Evolutionary conservation across 2,113 vertebrate genomes (phyloP), one percentile per base, ranked within the genome.

Genomic region (Colius striatus): DNA sequence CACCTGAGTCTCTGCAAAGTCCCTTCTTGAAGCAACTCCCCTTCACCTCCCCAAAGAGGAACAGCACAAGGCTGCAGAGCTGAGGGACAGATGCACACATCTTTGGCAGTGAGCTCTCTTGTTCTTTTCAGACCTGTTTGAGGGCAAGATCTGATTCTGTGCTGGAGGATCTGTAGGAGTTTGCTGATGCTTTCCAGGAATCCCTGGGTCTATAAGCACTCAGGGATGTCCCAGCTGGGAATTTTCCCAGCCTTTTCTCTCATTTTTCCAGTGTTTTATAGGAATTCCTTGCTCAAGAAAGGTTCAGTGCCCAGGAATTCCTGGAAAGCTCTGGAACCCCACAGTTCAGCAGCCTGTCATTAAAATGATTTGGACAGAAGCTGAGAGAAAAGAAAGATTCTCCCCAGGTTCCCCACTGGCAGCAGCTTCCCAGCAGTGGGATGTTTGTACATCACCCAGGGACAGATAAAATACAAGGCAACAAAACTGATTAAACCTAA

Each of bases 401-500:
- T 62, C 63, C 55, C 34, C 23, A 65, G 14, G 27, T 89, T 34
- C 47, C 34, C 20, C 38, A 16, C 60, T 67, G 60, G 84, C 18
- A 2, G 53, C 55, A 58, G 71, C 63, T 74, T 88, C 75, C 75
- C 53, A 63, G 10, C 9, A 10, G 18, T 27, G 5, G 51, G 85
- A 74, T 96, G 77, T 89, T 97, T 96, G 95, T 95, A 79, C 53
- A 90, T 86, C 8, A 53, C 66, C 34, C 55, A 72, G 68, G 86
- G 88, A 87, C 93, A 85, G 3, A 60, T 72, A 45, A 34, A 55
- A 12, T 41, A 41, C 38, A 19, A 63, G 43, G 2, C 17, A 89
- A 62, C 55, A 67, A 83, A 92, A 51, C 74, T 78, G 89, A 97
- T 97, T 96, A 93, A 88, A 96, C 97, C 97, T 85, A 79, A 88